Conservation (phyloP, 2,888 invertebrate genomes). For the Tenthredo notha region DNA sequence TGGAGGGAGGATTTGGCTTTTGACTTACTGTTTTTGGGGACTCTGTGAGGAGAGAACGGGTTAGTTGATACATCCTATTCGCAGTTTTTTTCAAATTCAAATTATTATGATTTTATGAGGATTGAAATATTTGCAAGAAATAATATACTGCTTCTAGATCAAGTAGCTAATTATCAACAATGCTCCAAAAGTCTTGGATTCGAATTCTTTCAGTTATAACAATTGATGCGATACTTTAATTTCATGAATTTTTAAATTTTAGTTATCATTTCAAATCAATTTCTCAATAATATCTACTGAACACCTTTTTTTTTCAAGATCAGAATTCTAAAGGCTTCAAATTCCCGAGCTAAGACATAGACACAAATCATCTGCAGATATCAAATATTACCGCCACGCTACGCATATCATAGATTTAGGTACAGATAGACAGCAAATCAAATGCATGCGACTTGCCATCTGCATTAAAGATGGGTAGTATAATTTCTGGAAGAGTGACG, state of each 20-base stretch:
- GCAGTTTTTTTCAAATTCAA: neutral
- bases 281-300: no score
- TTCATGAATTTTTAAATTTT: no score
- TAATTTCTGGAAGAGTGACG: neutral
- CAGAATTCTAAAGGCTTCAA: neutral
- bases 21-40: neutral
- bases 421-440: constrained; percentile 4
- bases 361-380: neutral
- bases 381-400: neutral
- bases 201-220: neutral
- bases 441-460: neutral
- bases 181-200: no score
- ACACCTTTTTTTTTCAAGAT: neutral
- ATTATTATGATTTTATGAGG: neutral
- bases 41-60: neutral
- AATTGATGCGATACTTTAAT: neutral
- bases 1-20: neutral
- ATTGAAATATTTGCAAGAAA: neutral
- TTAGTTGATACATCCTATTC: constrained; percentile 11
- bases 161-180: no score
- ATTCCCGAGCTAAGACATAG: neutral
- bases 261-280: no score
- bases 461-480: neutral
- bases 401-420: neutral
- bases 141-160: neutral